Conservation (phyloP, 2,888 invertebrate genomes). For the Alviniconcha strummeri region DNA sequence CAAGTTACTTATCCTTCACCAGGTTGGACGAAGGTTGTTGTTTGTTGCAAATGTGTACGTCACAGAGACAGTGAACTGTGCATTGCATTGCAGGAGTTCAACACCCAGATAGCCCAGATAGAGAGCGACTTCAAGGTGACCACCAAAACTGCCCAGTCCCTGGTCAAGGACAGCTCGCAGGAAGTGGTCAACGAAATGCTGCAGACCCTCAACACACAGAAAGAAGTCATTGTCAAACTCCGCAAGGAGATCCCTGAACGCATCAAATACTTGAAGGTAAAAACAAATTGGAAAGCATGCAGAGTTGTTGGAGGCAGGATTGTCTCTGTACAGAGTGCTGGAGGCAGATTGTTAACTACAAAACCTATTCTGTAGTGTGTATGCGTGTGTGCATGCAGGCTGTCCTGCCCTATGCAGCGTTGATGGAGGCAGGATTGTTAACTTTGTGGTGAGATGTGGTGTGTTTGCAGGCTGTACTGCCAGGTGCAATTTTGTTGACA, state of each 20-base stretch:
- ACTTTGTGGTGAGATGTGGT: no score
- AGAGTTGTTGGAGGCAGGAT: background rate
- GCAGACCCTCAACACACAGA: slow-evolving; percentile 79
- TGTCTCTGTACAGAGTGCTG: no score
- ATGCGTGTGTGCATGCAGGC: no score
- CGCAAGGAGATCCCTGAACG: slow-evolving; percentile 85
- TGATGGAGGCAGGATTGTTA: no score
- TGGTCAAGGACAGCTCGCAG: slow-evolving; percentile 91
- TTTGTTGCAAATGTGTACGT: no score
- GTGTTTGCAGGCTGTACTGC: no score
- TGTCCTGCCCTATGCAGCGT: no score
- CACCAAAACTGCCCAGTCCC: slow-evolving; percentile 92
- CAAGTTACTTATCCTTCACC: no score
- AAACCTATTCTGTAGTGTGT: background rate
- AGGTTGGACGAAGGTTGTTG: no score
- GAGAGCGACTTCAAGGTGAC: slow-evolving; percentile 93
- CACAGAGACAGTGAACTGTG: no score
- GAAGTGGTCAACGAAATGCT: slow-evolving; percentile 94
- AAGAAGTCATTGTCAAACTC: slow-evolving; percentile 67
- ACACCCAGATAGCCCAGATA: slow-evolving; percentile 88
- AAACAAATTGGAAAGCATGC: background rate
- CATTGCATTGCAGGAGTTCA: slow-evolving; percentile 78
- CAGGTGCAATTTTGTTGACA: no score
- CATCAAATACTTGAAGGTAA: slow-evolving; percentile 77
- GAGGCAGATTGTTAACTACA: background rate